Percentiles rank a stretch among this genome's conserved stretches.
Evolutionary conservation across 2,888 invertebrate species (phyloP).

Genomic region (Dasysyrphus tricinctus): DNA sequence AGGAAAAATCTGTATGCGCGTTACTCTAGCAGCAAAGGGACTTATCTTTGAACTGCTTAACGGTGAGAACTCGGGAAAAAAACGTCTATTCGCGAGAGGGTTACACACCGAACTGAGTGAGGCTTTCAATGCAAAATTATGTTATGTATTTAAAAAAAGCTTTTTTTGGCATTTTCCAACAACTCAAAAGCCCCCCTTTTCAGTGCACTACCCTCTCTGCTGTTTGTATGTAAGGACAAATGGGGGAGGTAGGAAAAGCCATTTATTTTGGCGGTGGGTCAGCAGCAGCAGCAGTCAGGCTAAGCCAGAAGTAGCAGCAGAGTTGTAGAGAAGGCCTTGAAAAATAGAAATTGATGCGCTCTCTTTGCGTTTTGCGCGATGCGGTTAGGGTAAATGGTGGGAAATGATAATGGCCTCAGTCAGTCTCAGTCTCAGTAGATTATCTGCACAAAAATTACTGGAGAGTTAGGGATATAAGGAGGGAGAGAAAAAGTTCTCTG

Average conservation of each 20-base stretch:
- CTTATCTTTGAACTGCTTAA: slow-evolving; percentile 32
- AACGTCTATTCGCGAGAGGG: slow-evolving; percentile 81
- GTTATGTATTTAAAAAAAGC: slow-evolving; percentile 42
- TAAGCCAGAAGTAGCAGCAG: slow-evolving; percentile 4
- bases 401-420: slow-evolving; percentile 43
- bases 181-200: background rate
- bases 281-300: slow-evolving; percentile 28
- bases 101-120: slow-evolving; percentile 81
- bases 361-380: slow-evolving; percentile 50
- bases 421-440: slow-evolving; percentile 13
- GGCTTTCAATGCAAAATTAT: slow-evolving; percentile 66
- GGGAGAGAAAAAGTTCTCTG: background rate
- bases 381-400: background rate
- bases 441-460: slow-evolving; percentile 24
- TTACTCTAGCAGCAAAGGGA: slow-evolving; percentile 51
- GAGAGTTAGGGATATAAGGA: background rate
- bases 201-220: background rate
- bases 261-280: slow-evolving; percentile 51
- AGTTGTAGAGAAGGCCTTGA: slow-evolving; percentile 75
- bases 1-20: slow-evolving; percentile 52
- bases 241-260: slow-evolving; percentile 19
- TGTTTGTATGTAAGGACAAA: background rate
- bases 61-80: slow-evolving; percentile 69
- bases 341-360: slow-evolving; percentile 64
- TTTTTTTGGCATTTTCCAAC: slow-evolving; percentile 50